Base-by-base conservation (phyloP, 2,888 invertebrate species). In the Nomada lathburiana region DNA sequence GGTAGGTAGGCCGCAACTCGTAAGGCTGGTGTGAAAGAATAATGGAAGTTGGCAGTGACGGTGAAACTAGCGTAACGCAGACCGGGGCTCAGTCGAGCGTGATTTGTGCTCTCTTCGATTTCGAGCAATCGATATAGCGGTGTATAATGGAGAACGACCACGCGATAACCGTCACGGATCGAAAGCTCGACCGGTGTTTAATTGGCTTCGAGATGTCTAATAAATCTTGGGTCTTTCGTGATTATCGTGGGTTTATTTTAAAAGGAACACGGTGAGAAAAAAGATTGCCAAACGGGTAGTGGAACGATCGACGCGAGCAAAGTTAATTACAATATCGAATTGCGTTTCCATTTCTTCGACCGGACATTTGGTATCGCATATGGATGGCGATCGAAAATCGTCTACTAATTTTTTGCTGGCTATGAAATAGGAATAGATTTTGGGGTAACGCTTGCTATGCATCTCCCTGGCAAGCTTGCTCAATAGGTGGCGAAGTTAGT, bases 161-260 rank as follows among this genome's bases (percentile, higher is more conserved):
- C 76, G 86, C 85, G 86, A 86, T 86, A 87, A 65, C 83, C 87
- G 85, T 87, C 83, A 85, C 79, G 83, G 79, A 83, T 83, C 87
- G 83, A 78, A 62, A 62, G 69, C 63, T 72, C 63, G 47, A 52
- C 60, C 83, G 87, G 82, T 76, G 80, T 74, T 87, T 87, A 87
- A 87, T 87, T 87, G 86, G 73, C 83, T 67, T 52, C 87, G 69
- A 79, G 79, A 81, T 64, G 77, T 84, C 64, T 20, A 76, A 85
- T 85, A 81, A 87, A 87, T 87, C 70, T 78, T 52, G 47, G 13
- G 18, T 47, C 60, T 42, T 59, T 75, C 62, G 62, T 55, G 77
- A 70, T 85, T 86, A 80, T 80, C 82, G 42, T 60, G 68, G 71
- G 77, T 86, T 85, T 82, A 77, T 77, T 77, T 60, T 69, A 36